Percentiles rank a stretch among this genome's conserved stretches.
Conservation (phyloP, 2,797 vertebrate genomes). For the Gallinago solitaria region DNA sequence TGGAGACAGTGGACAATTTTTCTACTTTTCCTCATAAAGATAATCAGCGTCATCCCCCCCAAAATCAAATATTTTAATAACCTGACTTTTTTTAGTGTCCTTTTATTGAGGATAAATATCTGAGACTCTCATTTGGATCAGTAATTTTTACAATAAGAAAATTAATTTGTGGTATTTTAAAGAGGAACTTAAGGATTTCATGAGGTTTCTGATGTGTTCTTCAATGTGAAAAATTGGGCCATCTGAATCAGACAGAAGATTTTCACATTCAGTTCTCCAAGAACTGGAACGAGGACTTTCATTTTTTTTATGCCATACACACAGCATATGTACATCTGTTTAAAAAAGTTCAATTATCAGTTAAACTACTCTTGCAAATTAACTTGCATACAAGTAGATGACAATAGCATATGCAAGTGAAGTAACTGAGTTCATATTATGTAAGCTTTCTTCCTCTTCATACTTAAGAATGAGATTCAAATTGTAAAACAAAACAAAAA, state of each 20-base stretch:
- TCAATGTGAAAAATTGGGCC: background rate
- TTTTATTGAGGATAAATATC: background rate
- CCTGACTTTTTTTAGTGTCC: background rate
- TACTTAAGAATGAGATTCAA: background rate
- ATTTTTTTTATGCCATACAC: background rate
- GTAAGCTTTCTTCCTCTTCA: background rate
- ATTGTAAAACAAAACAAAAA: background rate
- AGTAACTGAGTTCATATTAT: background rate
- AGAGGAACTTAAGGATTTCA: background rate
- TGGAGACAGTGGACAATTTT: background rate
- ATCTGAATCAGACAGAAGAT: background rate
- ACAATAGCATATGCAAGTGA: background rate
- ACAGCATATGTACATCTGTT: background rate
- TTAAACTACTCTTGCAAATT: background rate
- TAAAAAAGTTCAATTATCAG: background rate
- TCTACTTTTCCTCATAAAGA: background rate
- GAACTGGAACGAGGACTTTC: background rate
- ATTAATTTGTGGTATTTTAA: background rate
- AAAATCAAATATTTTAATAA: background rate
- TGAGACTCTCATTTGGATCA: background rate
- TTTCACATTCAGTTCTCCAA: background rate
- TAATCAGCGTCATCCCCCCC: accelerated
- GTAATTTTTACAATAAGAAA: background rate
- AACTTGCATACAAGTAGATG: background rate
- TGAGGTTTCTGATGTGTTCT: background rate